These are phyloP conservation scores for Bombus picipes DNA, from an alignment of 1,140 invertebrate genomes.

Conservation along the genomic window DNA sequence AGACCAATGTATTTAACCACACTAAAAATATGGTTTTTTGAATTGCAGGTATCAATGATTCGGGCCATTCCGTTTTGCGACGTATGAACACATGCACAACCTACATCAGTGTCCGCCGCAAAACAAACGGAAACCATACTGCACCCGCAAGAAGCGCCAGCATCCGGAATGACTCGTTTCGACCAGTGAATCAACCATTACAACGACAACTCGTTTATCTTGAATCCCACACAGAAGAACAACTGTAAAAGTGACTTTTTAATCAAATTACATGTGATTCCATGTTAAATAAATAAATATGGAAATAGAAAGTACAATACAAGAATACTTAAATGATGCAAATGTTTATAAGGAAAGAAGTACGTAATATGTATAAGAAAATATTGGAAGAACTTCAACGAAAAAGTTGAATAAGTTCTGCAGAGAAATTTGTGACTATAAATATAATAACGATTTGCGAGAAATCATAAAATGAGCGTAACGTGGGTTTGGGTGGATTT, in stretches of 20 bases:
- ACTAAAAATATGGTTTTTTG: not conserved
- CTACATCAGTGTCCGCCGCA: conserved; percentile 81
- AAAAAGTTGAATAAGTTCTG: not conserved
- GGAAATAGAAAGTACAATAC: not conserved
- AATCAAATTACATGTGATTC: not conserved
- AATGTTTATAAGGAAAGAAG: not conserved
- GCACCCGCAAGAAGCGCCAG: conserved; percentile 66
- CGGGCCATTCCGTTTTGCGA: conserved; percentile 83
- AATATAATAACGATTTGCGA: not conserved
- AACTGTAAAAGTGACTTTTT: conserved; percentile 56
- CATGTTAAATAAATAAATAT: not conserved
- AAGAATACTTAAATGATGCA: not conserved
- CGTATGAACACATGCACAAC: conserved; percentile 86
- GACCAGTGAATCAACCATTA: conserved; percentile 23
- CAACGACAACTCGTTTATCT: conserved; percentile 61
- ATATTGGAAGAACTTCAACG: not conserved
- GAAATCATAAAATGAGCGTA: not conserved
- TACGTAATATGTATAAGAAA: not conserved
- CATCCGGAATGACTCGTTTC: conserved; percentile 61
- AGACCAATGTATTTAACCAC: not conserved
- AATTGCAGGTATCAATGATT: conserved; percentile 72
- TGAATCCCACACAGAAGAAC: conserved; percentile 68
- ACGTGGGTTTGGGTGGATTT: not conserved
- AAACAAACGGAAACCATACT: conserved; percentile 66
- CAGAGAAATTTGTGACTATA: not conserved